Evolutionary conservation across 2,797 vertebrate species (phyloP).

Genomic region (Stomatorhinus walkeri): DNA sequence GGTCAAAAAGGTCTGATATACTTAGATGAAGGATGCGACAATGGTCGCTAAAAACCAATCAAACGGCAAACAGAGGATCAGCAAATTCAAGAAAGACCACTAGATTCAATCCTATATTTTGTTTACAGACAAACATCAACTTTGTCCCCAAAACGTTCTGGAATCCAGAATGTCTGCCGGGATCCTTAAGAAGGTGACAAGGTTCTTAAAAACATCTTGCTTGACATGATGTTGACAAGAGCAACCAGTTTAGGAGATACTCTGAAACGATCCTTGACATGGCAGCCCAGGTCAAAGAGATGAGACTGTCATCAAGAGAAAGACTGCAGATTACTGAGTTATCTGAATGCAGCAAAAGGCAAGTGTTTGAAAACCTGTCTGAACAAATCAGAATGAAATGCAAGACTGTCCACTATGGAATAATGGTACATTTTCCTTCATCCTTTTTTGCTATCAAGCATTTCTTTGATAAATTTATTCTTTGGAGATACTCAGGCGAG

Average conservation of each 20-base stretch:
- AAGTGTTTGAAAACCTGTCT: neutral
- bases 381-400: neutral
- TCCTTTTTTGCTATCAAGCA: too few relatives aligned
- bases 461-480: neutral
- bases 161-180: neutral
- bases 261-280: neutral
- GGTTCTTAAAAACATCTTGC: neutral
- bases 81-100: neutral
- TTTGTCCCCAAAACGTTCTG: neutral
- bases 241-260: neutral
- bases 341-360: neutral
- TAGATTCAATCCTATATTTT: neutral
- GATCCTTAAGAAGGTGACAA: neutral
- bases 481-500: neutral
- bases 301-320: neutral
- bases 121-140: neutral
- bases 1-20: neutral
- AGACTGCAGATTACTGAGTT: slow-evolving; percentile 3
- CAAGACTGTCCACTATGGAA: neutral
- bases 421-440: neutral
- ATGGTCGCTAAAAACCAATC: neutral
- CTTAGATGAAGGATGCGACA: neutral
- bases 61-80: neutral
- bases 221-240: neutral
- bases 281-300: neutral